These are phyloP conservation scores for Thripadectes ignobilis DNA, from an alignment of 2,797 vertebrate genomes.

Conservation along the genomic window DNA sequence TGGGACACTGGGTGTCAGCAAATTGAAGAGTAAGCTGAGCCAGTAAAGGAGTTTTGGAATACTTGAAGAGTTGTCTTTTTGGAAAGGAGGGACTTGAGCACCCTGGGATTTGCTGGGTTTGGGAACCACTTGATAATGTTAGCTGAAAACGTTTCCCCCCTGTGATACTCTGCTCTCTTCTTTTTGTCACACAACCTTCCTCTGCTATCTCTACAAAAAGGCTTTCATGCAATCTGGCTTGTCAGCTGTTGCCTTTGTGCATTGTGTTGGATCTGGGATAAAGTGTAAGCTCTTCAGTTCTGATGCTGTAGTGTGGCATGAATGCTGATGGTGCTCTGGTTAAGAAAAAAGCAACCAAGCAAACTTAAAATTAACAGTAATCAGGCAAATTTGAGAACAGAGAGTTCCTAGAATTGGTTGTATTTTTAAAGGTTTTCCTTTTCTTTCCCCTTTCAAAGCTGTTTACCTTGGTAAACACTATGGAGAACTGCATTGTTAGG, in stretches of 20 bases:
- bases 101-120: background rate
- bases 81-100: background rate
- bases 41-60: background rate
- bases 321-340: constrained; percentile 32
- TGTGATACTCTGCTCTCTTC: background rate
- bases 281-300: constrained; percentile 21
- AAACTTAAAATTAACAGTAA: background rate
- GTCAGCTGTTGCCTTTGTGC: constrained; percentile 64
- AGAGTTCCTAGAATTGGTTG: background rate
- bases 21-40: background rate
- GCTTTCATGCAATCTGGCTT: constrained; percentile 24
- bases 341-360: background rate
- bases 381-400: background rate
- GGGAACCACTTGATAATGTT: background rate
- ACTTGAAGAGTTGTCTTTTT: background rate
- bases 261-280: constrained; percentile 22
- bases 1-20: background rate
- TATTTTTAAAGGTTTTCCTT: background rate
- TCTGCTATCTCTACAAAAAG: constrained; percentile 1
- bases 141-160: background rate
- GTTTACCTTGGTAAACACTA: background rate
- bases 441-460: background rate
- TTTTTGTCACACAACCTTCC: constrained; percentile 17
- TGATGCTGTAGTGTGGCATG: background rate
- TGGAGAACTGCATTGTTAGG: background rate